Evolutionary conservation across 1,140 invertebrate genomes (phyloP).

Genomic region (Holcopasites calliopsidis): DNA sequence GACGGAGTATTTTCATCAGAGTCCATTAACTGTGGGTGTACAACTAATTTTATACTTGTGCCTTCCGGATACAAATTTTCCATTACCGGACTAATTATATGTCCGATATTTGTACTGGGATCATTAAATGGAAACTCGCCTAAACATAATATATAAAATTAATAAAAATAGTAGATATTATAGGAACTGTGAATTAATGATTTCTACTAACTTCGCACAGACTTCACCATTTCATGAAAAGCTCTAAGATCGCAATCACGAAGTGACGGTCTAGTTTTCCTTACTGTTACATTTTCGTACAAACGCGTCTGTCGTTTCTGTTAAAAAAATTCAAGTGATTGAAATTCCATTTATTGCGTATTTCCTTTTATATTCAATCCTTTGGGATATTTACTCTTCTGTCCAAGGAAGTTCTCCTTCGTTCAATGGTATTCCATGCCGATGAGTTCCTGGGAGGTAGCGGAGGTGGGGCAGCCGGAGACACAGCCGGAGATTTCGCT

Average conservation of each 20-base stretch:
- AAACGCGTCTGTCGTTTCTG: slow-evolving; percentile 81
- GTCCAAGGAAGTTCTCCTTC: slow-evolving; percentile 77
- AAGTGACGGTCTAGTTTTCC: slow-evolving; percentile 82
- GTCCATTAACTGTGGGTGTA: slow-evolving; percentile 84
- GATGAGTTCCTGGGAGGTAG: slow-evolving; percentile 81
- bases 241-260: slow-evolving; percentile 87
- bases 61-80: slow-evolving; percentile 87
- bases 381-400: slow-evolving; percentile 68
- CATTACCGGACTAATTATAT: slow-evolving; percentile 90
- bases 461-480: slow-evolving; percentile 82
- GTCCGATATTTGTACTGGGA: slow-evolving; percentile 87
- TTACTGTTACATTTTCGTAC: slow-evolving; percentile 86
- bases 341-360: neutral
- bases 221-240: slow-evolving; percentile 89
- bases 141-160: slow-evolving; percentile 71
- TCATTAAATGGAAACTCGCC: slow-evolving; percentile 87
- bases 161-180: neutral
- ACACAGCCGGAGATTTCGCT: slow-evolving; percentile 81
- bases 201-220: slow-evolving; percentile 83
- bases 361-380: neutral
- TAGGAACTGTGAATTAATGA: neutral
- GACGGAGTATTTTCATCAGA: slow-evolving; percentile 72
- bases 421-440: slow-evolving; percentile 81
- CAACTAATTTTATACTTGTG: slow-evolving; percentile 92
- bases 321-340: slow-evolving; percentile 50